Base-by-base conservation (phyloP, 2,888 invertebrate genomes). In the Acronicta alni region DNA sequence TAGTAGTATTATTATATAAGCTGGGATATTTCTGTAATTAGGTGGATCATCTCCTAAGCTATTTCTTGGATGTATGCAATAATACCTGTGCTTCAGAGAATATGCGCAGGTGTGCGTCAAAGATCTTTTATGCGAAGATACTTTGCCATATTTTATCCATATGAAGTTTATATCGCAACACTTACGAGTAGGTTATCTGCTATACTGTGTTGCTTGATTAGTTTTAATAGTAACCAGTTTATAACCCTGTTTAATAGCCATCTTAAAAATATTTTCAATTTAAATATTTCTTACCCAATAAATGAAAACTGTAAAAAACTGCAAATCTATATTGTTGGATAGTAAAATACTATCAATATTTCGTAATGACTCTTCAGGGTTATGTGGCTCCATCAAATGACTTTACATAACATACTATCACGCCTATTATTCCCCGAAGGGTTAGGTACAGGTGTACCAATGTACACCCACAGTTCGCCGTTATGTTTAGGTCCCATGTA, bases 1-100 rank as follows among this genome's bases (percentile, higher is more conserved):
- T 61, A 49, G 38, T 49, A 17, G 41, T 55, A 55, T 67, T 41
- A 37, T n/a, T n/a, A n/a, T n/a, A n/a, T 53, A 26, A 26, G 42
- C 20, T n/a, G 43, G 41, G 17, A 39, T 52, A 26, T 61, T 48
- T 73, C 17, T 57, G 35, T 55, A 67, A 67, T 67, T 48, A 41
- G 23, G 39, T 10, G 32, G 37, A 43, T 72, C 67, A 61, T 47
- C 20, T 67, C n/a, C 35, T 57, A 45, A 48, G 37, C 10, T 38
- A 10, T 55, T 52, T 42, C 47, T 53, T 45, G 18, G 20, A 39
- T 49, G n/a, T 41, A 48, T 55, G 46, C n/a, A 64, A 47, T 38
- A 35, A 14, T 26, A 9, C 26, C 23, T 23, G 26, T 26, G 26
- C 3, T 26, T 26, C 9, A 26, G 26, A 26, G 9, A 9, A 26